Evolutionary conservation across 2,797 vertebrate species (phyloP).

Genomic region (Enteromius fasciolatus): DNA sequence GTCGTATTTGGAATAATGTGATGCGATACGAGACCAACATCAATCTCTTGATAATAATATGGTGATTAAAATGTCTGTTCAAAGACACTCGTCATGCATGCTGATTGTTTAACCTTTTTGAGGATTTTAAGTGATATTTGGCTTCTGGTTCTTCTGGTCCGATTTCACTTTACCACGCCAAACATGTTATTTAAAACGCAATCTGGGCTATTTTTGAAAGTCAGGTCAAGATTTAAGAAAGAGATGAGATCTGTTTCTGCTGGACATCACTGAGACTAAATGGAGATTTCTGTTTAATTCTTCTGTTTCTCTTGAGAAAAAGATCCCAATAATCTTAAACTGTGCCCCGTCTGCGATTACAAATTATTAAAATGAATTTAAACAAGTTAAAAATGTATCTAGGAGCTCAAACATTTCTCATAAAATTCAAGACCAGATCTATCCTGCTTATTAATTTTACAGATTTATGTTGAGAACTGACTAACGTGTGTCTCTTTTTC

Average conservation of each 20-base stretch:
- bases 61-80: not conserved
- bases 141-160: not conserved
- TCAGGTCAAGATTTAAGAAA: not conserved
- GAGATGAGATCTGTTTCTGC: not conserved
- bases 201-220: not conserved
- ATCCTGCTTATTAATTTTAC: not conserved
- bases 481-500: not conserved
- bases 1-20: slow-evolving; percentile 25
- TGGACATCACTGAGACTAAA: not conserved
- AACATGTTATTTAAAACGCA: not conserved
- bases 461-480: not conserved
- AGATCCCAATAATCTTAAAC: not conserved
- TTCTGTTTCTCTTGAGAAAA: not conserved
- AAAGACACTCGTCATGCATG: not conserved
- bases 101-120: not conserved
- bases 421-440: not conserved
- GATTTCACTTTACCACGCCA: not conserved
- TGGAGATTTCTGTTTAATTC: not conserved
- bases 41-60: slow-evolving; percentile 30
- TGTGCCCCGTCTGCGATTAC: not conserved
- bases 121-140: not conserved
- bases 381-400: not conserved
- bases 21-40: not conserved
- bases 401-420: not conserved
- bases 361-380: not conserved